phyloP scores from a whole-genome alignment of 1,140 invertebrate species.

The Adoxophyes honmai region DNA sequence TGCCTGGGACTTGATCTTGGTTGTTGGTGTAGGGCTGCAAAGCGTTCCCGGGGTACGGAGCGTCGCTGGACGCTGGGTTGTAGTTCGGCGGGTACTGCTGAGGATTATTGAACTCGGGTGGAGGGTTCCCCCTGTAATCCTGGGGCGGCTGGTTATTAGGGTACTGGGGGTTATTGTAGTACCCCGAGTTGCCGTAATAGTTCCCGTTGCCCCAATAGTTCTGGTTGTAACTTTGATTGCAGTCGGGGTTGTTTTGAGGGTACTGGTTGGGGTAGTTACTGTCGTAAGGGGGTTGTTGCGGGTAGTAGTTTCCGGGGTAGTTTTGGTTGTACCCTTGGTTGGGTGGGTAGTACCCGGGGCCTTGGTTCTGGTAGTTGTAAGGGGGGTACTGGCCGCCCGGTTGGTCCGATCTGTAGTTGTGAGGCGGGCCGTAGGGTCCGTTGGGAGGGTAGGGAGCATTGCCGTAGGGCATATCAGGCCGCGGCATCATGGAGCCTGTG shows the following conservation, averaged over 20 bases:
- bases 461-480: slow-evolving; percentile 33
- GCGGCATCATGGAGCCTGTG: slow-evolving; percentile 29
- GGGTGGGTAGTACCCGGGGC: slow-evolving; percentile 55
- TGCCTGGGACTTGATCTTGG: slow-evolving; percentile 30
- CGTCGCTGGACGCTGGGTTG: slow-evolving; percentile 31
- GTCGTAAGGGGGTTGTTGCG: slow-evolving; percentile 48
- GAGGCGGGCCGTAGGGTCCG: slow-evolving; percentile 38
- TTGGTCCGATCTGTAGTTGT: slow-evolving; percentile 45
- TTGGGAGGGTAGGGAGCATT: slow-evolving; percentile 43
- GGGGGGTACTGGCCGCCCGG: slow-evolving; percentile 45
- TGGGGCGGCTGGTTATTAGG: slow-evolving; percentile 45
- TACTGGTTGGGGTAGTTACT: slow-evolving; percentile 61
- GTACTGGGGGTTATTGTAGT: slow-evolving; percentile 64
- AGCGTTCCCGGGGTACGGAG: slow-evolving; percentile 31
- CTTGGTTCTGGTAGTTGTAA: slow-evolving; percentile 50
- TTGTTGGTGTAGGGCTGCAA: slow-evolving; percentile 27
- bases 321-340: slow-evolving; percentile 66
- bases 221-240: slow-evolving; percentile 49
- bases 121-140: slow-evolving; percentile 34
- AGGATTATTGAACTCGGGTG: slow-evolving; percentile 43
- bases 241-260: slow-evolving; percentile 44
- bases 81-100: slow-evolving; percentile 52
- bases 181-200: slow-evolving; percentile 59
- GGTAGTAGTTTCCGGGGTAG: slow-evolving; percentile 61
- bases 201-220: slow-evolving; percentile 61